Evolutionary conservation across 2,888 invertebrate genomes (phyloP), one percentile per base, ranked within the genome.

Genomic region (Metalampra italica): DNA sequence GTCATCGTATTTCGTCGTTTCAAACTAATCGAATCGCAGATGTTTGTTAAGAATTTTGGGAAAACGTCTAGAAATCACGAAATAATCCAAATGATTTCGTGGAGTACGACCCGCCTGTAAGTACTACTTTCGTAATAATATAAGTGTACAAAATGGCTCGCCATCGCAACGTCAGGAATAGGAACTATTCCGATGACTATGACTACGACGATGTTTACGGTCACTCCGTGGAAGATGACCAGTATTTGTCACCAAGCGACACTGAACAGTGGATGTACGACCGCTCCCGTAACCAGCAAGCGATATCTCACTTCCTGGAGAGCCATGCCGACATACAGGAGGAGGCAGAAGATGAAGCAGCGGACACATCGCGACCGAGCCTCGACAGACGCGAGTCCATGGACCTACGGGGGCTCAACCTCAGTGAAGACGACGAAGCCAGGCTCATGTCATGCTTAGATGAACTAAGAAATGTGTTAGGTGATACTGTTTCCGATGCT

Each of bases 191-290:
- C 29, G 97, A 97, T 66, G 98, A 98, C 70, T 97, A 96, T 73
- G 97, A 97, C 68, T 96, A 96, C 66, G 96, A 97, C 70, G 97
- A 96, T 87, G 92, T 96, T 52, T 98, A 97, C 77, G 98, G 98
- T 9, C 96, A 96, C 79, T 98, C 98, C 2, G 94, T 97, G 39
- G 98, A 98, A 81, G 98, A 98, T 71, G 97, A 97, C 73, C 95
- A 93, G 78, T 95, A 94, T 72, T 93, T 97, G 66, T 98, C 98
- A 11, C 97, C 98, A 2, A 95, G 95, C 71, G 96, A 97, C 88
- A 90, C 93, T 37, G 92, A 93, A 52, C 94, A 95, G 70, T 98
- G 96, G 89, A 90, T 97, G 71, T 98, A 93, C 72, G 96, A 97
- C 71, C 91, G 97, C 41, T 93, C 93, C 56, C 91, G 92, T 37